These are phyloP conservation scores for Scotopteryx bipunctaria DNA, from an alignment of 2,888 invertebrate genomes.

Conservation along the genomic window DNA sequence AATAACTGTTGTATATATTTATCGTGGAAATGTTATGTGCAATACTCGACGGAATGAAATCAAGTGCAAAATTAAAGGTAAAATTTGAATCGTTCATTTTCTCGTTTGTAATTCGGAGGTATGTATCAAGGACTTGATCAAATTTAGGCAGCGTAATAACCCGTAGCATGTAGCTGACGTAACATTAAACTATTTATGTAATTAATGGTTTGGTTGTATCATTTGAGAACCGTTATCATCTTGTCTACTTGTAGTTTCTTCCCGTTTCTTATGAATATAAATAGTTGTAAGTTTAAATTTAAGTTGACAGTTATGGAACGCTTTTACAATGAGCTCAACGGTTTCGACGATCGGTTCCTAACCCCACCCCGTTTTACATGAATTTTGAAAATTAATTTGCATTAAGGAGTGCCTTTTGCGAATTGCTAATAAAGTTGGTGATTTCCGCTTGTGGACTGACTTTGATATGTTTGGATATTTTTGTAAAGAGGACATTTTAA, in stretches of 20 bases:
- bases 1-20: constrained; percentile 60
- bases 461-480: constrained; percentile 69
- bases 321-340: constrained; percentile 51
- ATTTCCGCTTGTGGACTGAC: constrained; percentile 66
- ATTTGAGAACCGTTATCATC: constrained; percentile 49
- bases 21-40: constrained; percentile 64
- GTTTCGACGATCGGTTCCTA: constrained; percentile 42
- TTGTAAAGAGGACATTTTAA: constrained; percentile 56
- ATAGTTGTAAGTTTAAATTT: constrained; percentile 51
- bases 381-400: constrained; percentile 35
- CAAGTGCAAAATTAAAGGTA: constrained; percentile 51
- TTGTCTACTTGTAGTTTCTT: constrained; percentile 67
- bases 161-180: constrained; percentile 27
- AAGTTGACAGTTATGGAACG: constrained; percentile 42
- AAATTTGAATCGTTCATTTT: constrained; percentile 51
- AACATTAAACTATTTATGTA: constrained; percentile 44
- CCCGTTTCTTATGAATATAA: constrained; percentile 63
- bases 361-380: constrained; percentile 34
- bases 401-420: constrained; percentile 73
- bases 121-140: constrained; percentile 46
- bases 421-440: constrained; percentile 55
- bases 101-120: constrained; percentile 44
- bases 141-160: constrained; percentile 47
- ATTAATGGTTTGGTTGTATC: constrained; percentile 51
- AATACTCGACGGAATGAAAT: constrained; percentile 58